Evolutionary conservation across 2,797 vertebrate genomes (phyloP).

Genomic region (Tympanoctomys barrerae): DNA sequence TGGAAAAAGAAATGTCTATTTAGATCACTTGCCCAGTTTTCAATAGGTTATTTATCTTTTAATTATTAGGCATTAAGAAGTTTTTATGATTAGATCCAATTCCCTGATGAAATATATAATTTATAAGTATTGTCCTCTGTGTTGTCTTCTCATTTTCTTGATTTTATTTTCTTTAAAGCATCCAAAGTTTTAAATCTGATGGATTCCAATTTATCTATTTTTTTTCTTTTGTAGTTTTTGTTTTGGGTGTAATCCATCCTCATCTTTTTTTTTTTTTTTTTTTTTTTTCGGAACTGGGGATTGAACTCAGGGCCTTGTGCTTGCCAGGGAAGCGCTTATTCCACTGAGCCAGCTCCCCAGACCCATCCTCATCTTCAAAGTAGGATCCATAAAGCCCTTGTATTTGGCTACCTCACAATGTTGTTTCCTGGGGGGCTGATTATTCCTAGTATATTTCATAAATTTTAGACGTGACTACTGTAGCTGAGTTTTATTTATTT

Average conservation of each 20-base stretch:
- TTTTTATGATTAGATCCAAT: neutral
- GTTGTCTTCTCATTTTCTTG: neutral
- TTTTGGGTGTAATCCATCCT: neutral
- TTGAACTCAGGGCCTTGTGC: too few species aligned
- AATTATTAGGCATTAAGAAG: neutral
- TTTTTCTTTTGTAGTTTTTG: neutral
- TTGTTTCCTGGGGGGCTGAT: neutral
- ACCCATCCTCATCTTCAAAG: neutral
- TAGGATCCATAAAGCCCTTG: neutral
- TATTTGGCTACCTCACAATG: neutral
- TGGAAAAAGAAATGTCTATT: neutral
- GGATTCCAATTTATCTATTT: neutral
- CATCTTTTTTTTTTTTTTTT: neutral
- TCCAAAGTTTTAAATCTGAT: neutral
- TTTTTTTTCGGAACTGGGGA: too few species aligned
- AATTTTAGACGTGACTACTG: conserved; percentile 20
- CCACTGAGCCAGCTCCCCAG: too few species aligned
- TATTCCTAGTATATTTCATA: neutral
- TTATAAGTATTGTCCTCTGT: neutral
- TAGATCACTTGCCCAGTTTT: neutral
- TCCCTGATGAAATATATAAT: neutral
- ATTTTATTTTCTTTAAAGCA: conserved; percentile 8
- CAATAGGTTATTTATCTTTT: neutral
- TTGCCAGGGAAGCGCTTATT: too few species aligned
- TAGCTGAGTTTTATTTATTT: neutral